Conservation (phyloP, 2,888 invertebrate genomes). For the Trisateles emortualis region DNA sequence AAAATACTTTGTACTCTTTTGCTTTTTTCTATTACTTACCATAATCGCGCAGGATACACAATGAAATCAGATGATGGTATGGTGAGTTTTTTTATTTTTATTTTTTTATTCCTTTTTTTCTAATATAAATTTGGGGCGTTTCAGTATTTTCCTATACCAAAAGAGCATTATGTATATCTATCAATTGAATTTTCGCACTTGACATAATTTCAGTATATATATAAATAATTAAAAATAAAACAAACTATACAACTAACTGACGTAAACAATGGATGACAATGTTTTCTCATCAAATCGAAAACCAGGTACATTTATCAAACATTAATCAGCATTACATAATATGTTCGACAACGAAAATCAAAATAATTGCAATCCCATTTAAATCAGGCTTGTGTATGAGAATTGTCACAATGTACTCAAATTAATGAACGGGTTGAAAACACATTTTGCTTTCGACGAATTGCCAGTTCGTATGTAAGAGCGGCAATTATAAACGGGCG, state of each 20-base stretch:
- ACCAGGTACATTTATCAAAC: conserved; percentile 19
- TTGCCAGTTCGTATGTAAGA: conserved; percentile 78
- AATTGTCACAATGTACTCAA: conserved; percentile 80
- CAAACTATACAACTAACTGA: not conserved
- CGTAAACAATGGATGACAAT: not conserved
- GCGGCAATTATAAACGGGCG: conserved; percentile 78
- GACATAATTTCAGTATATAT: too few species aligned
- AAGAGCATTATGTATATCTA: too few species aligned
- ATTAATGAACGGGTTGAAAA: conserved; percentile 82
- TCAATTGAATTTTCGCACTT: too few species aligned
- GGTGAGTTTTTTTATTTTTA: too few species aligned
- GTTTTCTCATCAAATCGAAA: not conserved
- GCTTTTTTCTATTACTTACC: too few species aligned
- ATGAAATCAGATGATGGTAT: too few species aligned
- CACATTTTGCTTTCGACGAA: conserved; percentile 74
- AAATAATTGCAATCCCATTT: conserved; percentile 57
- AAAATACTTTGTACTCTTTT: too few species aligned
- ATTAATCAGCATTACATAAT: conserved; percentile 42
- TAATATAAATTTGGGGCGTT: too few species aligned
- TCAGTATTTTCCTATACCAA: too few species aligned
- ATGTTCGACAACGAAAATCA: conserved; percentile 37
- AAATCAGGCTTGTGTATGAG: conserved; percentile 72
- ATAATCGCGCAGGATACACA: too few species aligned
- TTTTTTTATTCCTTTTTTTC: too few species aligned
- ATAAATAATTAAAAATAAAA: not conserved